These are phyloP conservation scores for Nomada ruficornis DNA, from an alignment of 2,888 invertebrate genomes.

Conservation along the genomic window DNA sequence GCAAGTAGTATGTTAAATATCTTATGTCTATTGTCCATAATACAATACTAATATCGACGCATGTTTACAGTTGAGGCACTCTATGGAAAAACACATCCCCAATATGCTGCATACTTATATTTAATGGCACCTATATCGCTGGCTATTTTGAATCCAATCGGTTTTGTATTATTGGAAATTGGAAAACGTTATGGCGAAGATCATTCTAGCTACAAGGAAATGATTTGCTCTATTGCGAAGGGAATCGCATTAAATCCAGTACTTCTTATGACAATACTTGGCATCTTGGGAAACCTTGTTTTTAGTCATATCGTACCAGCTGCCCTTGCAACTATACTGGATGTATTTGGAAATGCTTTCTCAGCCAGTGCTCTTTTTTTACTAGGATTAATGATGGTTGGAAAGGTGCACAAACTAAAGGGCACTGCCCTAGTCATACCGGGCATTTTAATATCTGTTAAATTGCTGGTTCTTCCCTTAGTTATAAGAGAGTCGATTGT, in stretches of 20 bases:
- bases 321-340: slow-evolving; percentile 90
- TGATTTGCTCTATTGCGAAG: slow-evolving; percentile 84
- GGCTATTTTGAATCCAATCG: slow-evolving; percentile 95
- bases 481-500: slow-evolving; percentile 94
- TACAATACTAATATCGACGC: slow-evolving; percentile 51
- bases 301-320: slow-evolving; percentile 92
- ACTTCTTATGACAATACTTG: slow-evolving; percentile 96
- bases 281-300: slow-evolving; percentile 92
- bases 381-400: slow-evolving; percentile 96
- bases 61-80: slow-evolving; percentile 91
- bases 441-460: slow-evolving; percentile 94
- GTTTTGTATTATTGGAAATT: slow-evolving; percentile 95
- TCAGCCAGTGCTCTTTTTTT: slow-evolving; percentile 96
- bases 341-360: slow-evolving; percentile 94
- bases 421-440: slow-evolving; percentile 93
- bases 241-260: slow-evolving; percentile 95
- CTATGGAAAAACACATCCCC: slow-evolving; percentile 93
- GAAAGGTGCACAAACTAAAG: slow-evolving; percentile 91
- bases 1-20: slow-evolving; percentile 85
- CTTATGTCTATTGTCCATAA: slow-evolving; percentile 52
- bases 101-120: slow-evolving; percentile 95
- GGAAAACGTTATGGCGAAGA: slow-evolving; percentile 85
- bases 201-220: slow-evolving; percentile 70
- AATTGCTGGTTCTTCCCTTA: slow-evolving; percentile 94
- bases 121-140: slow-evolving; percentile 97